Evolutionary conservation across 2,797 vertebrate genomes (phyloP).

Genomic region (Lates japonicus): DNA sequence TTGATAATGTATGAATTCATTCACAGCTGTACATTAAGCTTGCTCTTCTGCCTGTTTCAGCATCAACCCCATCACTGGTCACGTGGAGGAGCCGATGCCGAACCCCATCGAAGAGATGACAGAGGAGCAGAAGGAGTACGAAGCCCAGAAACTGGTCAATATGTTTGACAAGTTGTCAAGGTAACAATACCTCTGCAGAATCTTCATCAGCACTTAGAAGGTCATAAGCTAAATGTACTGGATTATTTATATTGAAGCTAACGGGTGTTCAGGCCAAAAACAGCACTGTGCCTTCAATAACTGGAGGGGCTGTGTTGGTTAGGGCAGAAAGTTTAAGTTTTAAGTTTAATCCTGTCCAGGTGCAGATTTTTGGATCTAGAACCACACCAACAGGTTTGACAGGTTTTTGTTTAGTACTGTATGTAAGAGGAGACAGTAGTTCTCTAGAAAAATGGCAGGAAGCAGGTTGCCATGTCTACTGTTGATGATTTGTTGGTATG

Average conservation of each 20-base stretch:
- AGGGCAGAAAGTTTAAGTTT: not conserved
- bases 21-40: not conserved
- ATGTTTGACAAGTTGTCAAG: constrained; percentile 98
- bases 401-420: not conserved
- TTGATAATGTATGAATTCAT: not conserved
- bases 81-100: constrained; percentile 95
- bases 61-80: constrained; percentile 98
- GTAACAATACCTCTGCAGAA: constrained; percentile 79
- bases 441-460: not conserved
- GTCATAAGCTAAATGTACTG: not conserved
- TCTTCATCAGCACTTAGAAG: not conserved
- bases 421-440: not conserved
- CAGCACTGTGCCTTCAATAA: not conserved
- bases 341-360: not conserved
- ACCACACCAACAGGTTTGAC: not conserved
- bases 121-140: constrained; percentile 98
- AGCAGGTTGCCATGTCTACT: constrained; percentile 1
- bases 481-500: constrained; percentile 4
- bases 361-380: not conserved
- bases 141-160: constrained; percentile 96
- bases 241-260: not conserved
- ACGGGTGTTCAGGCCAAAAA: not conserved
- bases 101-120: constrained; percentile 99
- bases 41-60: constrained; percentile 74
- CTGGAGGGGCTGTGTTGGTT: not conserved